Evolutionary conservation across 2,888 invertebrate genomes (phyloP).

Genomic region (Nudaria mundana): DNA sequence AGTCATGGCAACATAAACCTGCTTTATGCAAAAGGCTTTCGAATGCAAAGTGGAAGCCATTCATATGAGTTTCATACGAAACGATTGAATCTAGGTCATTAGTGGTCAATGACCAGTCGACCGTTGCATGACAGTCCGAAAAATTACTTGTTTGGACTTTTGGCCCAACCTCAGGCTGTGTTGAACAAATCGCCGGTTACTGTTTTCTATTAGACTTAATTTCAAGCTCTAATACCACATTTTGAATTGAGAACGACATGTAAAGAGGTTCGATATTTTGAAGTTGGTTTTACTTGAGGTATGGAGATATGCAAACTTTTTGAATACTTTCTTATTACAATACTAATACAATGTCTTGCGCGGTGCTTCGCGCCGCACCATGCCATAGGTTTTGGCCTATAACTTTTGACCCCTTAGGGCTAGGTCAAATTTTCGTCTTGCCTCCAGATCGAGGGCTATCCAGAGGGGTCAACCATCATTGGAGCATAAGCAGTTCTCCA

Average conservation of each 20-base stretch:
- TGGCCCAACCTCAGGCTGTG: slow-evolving; percentile 4
- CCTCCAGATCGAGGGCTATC: too few species aligned
- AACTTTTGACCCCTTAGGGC: too few species aligned
- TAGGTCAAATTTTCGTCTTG: too few species aligned
- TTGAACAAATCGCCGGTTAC: slow-evolving; percentile 1
- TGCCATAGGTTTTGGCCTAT: too few species aligned
- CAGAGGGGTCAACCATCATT: too few species aligned
- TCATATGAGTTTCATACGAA: slow-evolving; percentile 15
- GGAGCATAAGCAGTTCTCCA: too few species aligned
- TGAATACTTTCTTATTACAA: too few species aligned
- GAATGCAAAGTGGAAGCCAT: slow-evolving; percentile 10
- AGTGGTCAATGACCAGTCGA: slow-evolving; percentile 12
- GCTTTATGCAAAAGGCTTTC: slow-evolving; percentile 10
- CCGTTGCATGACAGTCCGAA: slow-evolving; percentile 9
- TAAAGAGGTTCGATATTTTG: background rate
- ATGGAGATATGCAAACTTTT: background rate
- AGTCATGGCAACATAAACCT: background rate
- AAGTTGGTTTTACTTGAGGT: background rate
- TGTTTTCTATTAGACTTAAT: slow-evolving; percentile 11
- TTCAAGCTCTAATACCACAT: slow-evolving; percentile 1
- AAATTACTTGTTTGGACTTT: slow-evolving; percentile 12
- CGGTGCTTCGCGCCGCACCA: too few species aligned
- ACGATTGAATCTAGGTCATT: slow-evolving; percentile 10
- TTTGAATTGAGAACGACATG: background rate
- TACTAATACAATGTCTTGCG: too few species aligned